Evolutionary conservation across 2,797 vertebrate species (phyloP).

Genomic region (Brotogeris chrysoptera): DNA sequence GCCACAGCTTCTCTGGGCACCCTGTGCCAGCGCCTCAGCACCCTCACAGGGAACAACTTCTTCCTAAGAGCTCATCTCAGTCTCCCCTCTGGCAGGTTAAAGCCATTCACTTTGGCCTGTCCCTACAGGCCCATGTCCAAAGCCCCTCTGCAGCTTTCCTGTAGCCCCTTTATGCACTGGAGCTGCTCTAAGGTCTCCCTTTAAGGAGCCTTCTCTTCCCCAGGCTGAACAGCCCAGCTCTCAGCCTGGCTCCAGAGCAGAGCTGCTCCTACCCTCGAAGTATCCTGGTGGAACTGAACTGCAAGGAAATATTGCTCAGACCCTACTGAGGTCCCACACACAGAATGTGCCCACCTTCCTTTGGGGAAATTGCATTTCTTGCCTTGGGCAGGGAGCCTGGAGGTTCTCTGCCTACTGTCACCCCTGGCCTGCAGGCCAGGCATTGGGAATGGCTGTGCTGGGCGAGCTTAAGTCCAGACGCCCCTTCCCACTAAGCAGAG

Average conservation of each 20-base stretch:
- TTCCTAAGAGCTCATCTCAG: no score
- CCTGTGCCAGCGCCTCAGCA: no score
- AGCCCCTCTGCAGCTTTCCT: no score
- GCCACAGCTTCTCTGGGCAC: no score
- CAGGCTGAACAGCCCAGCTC: neutral
- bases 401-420: neutral
- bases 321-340: fast-evolving
- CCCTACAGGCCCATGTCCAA: no score
- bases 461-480: fast-evolving
- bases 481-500: neutral
- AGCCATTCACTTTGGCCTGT: no score
- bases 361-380: neutral
- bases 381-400: neutral
- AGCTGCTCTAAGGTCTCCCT: no score
- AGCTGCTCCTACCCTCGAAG: neutral
- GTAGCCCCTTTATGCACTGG: no score
- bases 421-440: neutral
- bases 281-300: neutral
- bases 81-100: no score
- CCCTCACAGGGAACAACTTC: no score
- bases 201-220: neutral
- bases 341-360: neutral
- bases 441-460: neutral
- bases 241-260: neutral
- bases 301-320: neutral